Percentiles rank a stretch among this genome's conserved stretches.
Evolutionary conservation across 1,140 invertebrate species (phyloP).

Genomic region (Ceratosolen solmsi): DNA sequence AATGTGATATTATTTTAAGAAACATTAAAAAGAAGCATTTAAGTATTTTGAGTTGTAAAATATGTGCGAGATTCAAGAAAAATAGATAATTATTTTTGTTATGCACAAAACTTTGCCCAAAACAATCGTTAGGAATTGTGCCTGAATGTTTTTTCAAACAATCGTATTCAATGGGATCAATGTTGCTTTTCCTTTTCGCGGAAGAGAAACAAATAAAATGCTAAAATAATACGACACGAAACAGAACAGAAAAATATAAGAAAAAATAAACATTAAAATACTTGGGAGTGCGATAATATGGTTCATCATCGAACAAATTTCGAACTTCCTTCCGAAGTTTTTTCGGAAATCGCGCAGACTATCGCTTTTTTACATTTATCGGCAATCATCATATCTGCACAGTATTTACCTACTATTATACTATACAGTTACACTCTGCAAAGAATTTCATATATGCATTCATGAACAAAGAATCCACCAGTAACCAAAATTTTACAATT

Average conservation of each 20-base stretch:
- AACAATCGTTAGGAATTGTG: constrained; percentile 69
- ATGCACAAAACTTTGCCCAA: constrained; percentile 59
- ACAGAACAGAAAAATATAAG: neutral
- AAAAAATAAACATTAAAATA: constrained; percentile 7
- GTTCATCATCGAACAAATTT: neutral
- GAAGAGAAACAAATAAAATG: constrained; percentile 40
- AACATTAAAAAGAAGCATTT: neutral
- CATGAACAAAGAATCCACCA: neutral
- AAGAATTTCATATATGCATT: constrained; percentile 41
- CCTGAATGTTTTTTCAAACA: constrained; percentile 66
- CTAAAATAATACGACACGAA: constrained; percentile 16
- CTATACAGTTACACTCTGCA: constrained; percentile 30
- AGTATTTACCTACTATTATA: constrained; percentile 48
- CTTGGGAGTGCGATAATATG: constrained; percentile 17
- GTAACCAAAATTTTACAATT: constrained; percentile 5
- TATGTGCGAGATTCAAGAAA: constrained; percentile 40
- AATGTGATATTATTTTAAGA: constrained; percentile 44
- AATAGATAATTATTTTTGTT: constrained; percentile 31
- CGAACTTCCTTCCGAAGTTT: constrained; percentile 7
- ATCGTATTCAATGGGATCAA: constrained; percentile 68
- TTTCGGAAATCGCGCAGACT: constrained; percentile 30
- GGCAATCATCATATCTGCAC: constrained; percentile 49
- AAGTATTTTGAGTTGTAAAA: constrained; percentile 1
- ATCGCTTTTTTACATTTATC: constrained; percentile 42
- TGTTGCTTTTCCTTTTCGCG: constrained; percentile 55